A percentile compares a stretch with the other conserved stretches of the same genome.
Evolutionary conservation across 1,140 invertebrate genomes (phyloP).

Genomic region (Caenorhabditis briggsae): DNA sequence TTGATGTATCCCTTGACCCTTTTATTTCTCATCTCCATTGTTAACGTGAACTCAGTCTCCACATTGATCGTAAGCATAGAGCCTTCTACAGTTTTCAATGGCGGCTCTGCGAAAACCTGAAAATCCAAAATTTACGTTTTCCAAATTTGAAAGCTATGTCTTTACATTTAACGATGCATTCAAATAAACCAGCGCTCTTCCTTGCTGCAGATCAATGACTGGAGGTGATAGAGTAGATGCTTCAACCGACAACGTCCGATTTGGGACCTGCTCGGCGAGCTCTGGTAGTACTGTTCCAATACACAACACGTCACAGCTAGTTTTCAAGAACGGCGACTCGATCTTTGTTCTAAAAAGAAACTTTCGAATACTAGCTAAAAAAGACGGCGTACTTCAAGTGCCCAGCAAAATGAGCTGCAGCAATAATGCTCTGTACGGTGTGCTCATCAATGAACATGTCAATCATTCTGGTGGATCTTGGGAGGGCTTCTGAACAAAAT

Average conservation of each 20-base stretch:
- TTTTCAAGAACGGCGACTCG: slow-evolving; percentile 62
- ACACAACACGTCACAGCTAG: slow-evolving; percentile 68
- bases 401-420: slow-evolving; percentile 66
- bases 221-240: slow-evolving; percentile 66
- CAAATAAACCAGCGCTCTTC: slow-evolving; percentile 62
- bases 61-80: slow-evolving; percentile 64
- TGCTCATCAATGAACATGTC: slow-evolving; percentile 67
- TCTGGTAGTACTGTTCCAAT: slow-evolving; percentile 73
- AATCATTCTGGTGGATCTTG: slow-evolving; percentile 62
- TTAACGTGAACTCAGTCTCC: slow-evolving; percentile 67
- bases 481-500: slow-evolving; percentile 53
- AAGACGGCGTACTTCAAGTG: slow-evolving; percentile 53
- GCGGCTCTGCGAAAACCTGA: slow-evolving; percentile 43
- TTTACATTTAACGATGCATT: slow-evolving; percentile 66
- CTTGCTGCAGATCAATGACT: slow-evolving; percentile 63
- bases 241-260: slow-evolving; percentile 67
- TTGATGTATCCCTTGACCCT: slow-evolving; percentile 68
- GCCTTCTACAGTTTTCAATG: slow-evolving; percentile 59
- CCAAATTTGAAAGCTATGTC: neutral
- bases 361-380: neutral
- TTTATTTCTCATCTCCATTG: slow-evolving; percentile 68
- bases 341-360: slow-evolving; percentile 58
- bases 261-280: slow-evolving; percentile 65
- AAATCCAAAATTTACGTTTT: no score
- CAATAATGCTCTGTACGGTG: slow-evolving; percentile 64